phyloP scores from a whole-genome alignment of 2,888 invertebrate genomes.

The Eupithecia subfuscata region DNA sequence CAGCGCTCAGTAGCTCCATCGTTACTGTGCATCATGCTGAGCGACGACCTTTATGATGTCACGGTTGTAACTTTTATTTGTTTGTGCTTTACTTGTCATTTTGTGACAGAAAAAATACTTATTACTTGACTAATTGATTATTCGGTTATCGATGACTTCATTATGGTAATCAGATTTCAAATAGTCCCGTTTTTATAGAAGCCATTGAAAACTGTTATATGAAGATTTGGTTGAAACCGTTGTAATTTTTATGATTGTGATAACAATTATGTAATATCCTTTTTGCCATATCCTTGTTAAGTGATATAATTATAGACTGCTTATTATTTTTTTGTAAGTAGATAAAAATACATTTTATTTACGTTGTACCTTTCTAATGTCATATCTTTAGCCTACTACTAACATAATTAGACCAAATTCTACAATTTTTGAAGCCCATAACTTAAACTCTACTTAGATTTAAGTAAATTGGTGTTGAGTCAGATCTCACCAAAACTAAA shows the following conservation, averaged over 20 bases:
- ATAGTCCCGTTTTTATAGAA: too few species aligned
- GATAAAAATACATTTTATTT: constrained; percentile 23
- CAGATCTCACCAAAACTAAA: too few species aligned
- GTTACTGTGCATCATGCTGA: too few species aligned
- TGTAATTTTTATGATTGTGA: background rate
- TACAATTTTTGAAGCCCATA: background rate
- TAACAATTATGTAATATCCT: constrained; percentile 11
- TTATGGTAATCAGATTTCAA: too few species aligned
- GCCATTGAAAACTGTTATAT: too few species aligned
- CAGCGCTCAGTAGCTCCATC: too few species aligned
- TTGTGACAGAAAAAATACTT: too few species aligned
- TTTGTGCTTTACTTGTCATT: too few species aligned
- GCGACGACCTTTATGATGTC: too few species aligned
- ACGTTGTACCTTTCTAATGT: background rate
- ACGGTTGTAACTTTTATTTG: too few species aligned
- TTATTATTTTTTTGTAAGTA: constrained; percentile 52
- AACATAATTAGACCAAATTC: background rate
- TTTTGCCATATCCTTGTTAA: constrained; percentile 60
- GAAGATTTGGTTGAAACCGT: background rate
- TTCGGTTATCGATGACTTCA: too few species aligned
- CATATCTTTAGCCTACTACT: background rate
- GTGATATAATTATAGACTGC: constrained; percentile 71
- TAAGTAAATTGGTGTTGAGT: background rate
- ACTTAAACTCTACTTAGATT: background rate
- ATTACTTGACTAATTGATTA: too few species aligned